These are phyloP conservation scores for Ectobius pallidus DNA, from an alignment of 2,888 invertebrate species.

Conservation along the genomic window DNA sequence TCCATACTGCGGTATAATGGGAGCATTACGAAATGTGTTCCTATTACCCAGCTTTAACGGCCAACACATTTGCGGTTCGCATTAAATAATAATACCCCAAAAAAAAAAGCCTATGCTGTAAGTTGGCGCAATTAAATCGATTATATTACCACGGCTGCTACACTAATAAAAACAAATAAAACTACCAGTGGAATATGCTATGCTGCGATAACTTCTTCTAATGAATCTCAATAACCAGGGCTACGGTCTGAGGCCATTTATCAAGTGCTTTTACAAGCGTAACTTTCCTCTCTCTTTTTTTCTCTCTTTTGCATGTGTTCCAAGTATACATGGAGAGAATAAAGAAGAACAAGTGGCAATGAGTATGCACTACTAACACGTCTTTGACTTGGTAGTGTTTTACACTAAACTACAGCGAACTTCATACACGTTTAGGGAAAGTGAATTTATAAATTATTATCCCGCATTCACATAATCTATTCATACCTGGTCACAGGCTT, in stretches of 20 bases:
- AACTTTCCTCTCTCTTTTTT: background rate
- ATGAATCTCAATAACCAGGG: slow-evolving; percentile 9
- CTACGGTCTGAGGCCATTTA: background rate
- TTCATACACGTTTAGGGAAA: too few relatives aligned
- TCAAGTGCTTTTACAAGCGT: slow-evolving; percentile 15
- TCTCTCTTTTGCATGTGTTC: too few relatives aligned
- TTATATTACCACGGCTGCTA: slow-evolving; percentile 37
- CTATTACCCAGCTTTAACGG: slow-evolving; percentile 29
- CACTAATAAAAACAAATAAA: slow-evolving; percentile 31
- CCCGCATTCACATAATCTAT: too few relatives aligned
- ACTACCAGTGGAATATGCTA: slow-evolving; percentile 14
- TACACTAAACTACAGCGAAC: too few relatives aligned
- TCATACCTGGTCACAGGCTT: too few relatives aligned
- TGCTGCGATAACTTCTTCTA: slow-evolving; percentile 21
- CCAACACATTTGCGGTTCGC: slow-evolving; percentile 32
- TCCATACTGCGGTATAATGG: background rate
- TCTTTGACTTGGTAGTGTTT: too few relatives aligned
- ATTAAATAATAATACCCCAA: slow-evolving; percentile 29
- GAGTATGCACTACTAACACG: too few relatives aligned
- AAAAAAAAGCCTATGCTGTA: background rate
- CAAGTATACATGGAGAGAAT: background rate
- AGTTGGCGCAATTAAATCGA: slow-evolving; percentile 35
- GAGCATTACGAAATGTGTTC: slow-evolving; percentile 26
- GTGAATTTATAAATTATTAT: too few relatives aligned
- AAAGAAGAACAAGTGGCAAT: background rate